Evolutionary conservation across 1,140 invertebrate species (phyloP).

Genomic region (Drosophila littoralis): DNA sequence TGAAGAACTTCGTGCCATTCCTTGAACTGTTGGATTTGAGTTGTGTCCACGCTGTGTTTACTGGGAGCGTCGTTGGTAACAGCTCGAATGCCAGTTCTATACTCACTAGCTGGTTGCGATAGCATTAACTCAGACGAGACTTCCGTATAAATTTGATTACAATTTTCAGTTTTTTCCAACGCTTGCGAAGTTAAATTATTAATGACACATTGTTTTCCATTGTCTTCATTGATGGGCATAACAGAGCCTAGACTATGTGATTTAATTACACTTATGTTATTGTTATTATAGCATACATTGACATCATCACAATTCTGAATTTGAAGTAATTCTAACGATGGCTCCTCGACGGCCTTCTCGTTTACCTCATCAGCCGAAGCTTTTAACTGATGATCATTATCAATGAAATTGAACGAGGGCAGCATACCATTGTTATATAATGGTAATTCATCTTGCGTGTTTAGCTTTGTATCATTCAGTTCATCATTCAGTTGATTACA

Average conservation of each 20-base stretch:
- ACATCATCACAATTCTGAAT: slow-evolving; percentile 58
- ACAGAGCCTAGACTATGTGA: slow-evolving; percentile 28
- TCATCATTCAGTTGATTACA: slow-evolving; percentile 11
- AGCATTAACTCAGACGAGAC: not conserved
- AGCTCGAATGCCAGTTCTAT: slow-evolving; percentile 59
- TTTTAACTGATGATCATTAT: slow-evolving; percentile 7
- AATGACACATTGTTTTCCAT: slow-evolving; percentile 1
- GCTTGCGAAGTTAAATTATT: not conserved
- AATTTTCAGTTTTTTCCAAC: not conserved
- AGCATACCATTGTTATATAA: slow-evolving; percentile 67
- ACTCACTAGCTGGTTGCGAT: slow-evolving; percentile 34
- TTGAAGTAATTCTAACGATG: slow-evolving; percentile 6
- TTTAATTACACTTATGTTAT: slow-evolving; percentile 60
- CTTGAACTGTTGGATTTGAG: slow-evolving; percentile 86
- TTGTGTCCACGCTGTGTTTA: not conserved
- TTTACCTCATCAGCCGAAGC: not conserved
- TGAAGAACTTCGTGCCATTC: slow-evolving; percentile 93
- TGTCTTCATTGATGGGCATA: slow-evolving; percentile 7
- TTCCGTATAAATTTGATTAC: not conserved
- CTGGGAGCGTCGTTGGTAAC: slow-evolving; percentile 16
- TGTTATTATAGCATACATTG: slow-evolving; percentile 61
- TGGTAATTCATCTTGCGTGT: slow-evolving; percentile 33
- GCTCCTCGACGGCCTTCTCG: not conserved
- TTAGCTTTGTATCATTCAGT: slow-evolving; percentile 11
- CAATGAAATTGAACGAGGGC: slow-evolving; percentile 70